These are phyloP conservation scores for Recurvirostra avosetta DNA, from an alignment of 2,113 vertebrate genomes.

Conservation along the genomic window DNA sequence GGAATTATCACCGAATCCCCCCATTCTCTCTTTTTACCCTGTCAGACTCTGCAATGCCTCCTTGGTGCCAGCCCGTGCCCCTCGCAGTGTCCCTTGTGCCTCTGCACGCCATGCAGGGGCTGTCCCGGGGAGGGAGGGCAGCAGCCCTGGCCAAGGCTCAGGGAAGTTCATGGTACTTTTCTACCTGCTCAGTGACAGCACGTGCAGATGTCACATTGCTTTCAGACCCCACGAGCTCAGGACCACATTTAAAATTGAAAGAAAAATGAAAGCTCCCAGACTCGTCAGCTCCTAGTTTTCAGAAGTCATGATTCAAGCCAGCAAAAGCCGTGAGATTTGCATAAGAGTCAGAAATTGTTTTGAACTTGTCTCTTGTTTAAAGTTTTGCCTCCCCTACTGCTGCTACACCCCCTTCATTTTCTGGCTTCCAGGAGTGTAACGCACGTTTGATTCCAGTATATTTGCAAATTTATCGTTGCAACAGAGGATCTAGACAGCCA, in stretches of 20 bases:
- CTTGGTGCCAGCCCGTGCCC: rapidly evolving
- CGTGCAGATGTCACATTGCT: rapidly evolving
- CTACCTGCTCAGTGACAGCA: neutral
- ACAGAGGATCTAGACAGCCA: neutral
- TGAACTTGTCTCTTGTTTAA: neutral
- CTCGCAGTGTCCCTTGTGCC: rapidly evolving
- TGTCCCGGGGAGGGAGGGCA: rapidly evolving
- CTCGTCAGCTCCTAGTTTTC: neutral
- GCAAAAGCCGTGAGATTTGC: neutral
- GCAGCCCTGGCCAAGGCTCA: neutral
- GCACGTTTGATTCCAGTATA: neutral
- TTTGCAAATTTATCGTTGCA: neutral
- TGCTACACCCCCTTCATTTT: neutral
- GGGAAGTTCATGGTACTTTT: rapidly evolving
- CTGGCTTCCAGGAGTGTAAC: neutral
- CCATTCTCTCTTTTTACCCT: neutral
- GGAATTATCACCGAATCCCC: neutral
- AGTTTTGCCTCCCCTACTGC: neutral
- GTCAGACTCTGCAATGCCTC: neutral
- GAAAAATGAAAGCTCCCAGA: neutral
- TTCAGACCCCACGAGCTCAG: rapidly evolving
- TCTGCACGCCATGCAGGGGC: rapidly evolving
- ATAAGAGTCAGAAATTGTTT: neutral
- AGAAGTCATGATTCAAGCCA: neutral
- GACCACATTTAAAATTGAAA: neutral